Base-by-base conservation (phyloP, 2,797 vertebrate species). In the Anisognathus igniventris region DNA sequence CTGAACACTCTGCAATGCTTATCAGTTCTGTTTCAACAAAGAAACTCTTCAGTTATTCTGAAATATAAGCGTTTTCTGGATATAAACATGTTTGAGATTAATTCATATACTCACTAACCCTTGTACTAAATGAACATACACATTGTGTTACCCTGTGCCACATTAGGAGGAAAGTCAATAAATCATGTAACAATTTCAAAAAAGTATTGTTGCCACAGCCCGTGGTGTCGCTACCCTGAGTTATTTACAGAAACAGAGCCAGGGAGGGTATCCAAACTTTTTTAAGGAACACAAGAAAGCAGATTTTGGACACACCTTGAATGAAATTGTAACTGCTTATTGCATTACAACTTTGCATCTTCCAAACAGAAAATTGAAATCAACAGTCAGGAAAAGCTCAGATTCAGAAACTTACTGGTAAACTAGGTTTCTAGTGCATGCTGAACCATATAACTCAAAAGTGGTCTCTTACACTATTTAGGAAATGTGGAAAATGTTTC, bases 401-500 rank as follows among this genome's bases (percentile, higher is more conserved):
- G 42, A 62, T 70, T 66, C 39, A 80, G 73, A 92, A 85, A 89
- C 7, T 37, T 51, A 57, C 19, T 68, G 48, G 58, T 25, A 66
- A 81, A 81, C 53, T 33, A 45, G 16, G 37, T 84, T 94, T 93
- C 30, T 90, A 33, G 47, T 60, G 19, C 45, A 81, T 70, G 35
- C 39, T 70, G 53, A 83, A 44, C 44, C 31, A 35, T 42, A 30
- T 31, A 86, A 89, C 35, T 92, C 58, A 90, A 83, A 89, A 62
- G 31, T 76, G 21, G 9, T 78, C 47, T 74, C 54, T 62, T 74
- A 68, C 12, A 51, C 30, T 86, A 68, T 76, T 92, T 92, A 90
- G 74, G 65, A 94, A 90, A 83, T 28, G 18, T 68, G 37, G 73
- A 84, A 96, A 87, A 62, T 53, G 21, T 71, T 94, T 88, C 50